Evolutionary conservation across 2,113 vertebrate species (phyloP).

Genomic region (Corythornis vintsioides): DNA sequence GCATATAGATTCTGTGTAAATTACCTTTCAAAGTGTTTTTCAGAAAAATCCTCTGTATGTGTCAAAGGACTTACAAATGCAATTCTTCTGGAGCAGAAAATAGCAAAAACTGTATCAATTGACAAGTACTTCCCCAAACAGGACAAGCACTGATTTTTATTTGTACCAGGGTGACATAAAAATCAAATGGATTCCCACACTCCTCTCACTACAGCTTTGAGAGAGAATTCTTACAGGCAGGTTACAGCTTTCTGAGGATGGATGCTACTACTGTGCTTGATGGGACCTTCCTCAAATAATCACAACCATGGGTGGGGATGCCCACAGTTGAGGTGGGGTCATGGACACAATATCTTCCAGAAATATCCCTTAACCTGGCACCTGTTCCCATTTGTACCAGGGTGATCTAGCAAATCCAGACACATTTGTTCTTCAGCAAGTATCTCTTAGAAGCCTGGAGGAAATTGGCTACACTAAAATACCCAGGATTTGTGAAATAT

Average conservation of each 20-base stretch:
- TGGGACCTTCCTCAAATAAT: not conserved
- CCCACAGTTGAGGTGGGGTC: not conserved
- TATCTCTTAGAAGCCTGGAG: not conserved
- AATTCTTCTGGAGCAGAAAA: not conserved
- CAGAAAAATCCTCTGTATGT: not conserved
- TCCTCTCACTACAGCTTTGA: not conserved
- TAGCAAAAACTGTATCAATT: not conserved
- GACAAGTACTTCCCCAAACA: not conserved
- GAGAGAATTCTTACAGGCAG: not conserved
- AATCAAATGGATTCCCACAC: not conserved
- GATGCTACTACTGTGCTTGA: not conserved
- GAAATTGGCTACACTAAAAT: not conserved
- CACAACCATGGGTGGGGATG: not conserved
- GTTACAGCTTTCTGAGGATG: not conserved
- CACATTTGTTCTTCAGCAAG: not conserved
- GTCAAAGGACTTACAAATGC: not conserved
- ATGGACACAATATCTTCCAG: not conserved
- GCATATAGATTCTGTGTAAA: not conserved
- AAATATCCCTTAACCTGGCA: not conserved
- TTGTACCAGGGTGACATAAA: not conserved
- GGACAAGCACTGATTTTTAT: not conserved
- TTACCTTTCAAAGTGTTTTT: not conserved
- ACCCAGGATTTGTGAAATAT: not conserved
- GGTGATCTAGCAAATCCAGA: not conserved
- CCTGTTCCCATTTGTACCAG: not conserved